phyloP scores from a whole-genome alignment of 2,113 vertebrate species.

The Podarcis raffonei region DNA sequence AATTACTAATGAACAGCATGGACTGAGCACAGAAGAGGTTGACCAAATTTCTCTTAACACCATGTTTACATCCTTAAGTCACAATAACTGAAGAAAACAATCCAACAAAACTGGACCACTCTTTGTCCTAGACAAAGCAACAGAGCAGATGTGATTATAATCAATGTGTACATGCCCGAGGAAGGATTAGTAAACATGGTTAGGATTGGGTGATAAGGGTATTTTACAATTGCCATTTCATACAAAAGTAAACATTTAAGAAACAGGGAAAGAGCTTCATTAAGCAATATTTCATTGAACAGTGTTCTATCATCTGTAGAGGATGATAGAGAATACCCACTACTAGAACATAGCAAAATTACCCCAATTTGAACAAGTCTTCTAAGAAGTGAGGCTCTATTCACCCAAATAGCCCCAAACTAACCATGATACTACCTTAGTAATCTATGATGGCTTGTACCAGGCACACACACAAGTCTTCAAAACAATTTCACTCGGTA shows the following conservation, averaged over 20 bases:
- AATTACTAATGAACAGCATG: neutral
- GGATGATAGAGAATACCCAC: neutral
- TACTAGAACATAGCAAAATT: neutral
- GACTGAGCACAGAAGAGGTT: neutral
- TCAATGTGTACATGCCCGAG: neutral
- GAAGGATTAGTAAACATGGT: neutral
- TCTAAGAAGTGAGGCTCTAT: neutral
- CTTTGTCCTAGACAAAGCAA: neutral
- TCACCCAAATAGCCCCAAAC: neutral
- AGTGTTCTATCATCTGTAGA: neutral
- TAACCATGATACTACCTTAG: neutral
- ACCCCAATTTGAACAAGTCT: neutral
- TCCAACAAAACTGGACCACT: neutral
- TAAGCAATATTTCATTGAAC: neutral
- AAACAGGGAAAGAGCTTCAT: neutral
- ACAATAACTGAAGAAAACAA: neutral
- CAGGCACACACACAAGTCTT: neutral
- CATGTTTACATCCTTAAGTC: neutral
- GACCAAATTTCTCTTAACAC: neutral
- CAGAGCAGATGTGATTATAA: neutral
- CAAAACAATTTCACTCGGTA: neutral
- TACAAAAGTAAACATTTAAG: neutral
- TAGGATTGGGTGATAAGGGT: neutral
- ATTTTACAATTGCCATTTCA: neutral
- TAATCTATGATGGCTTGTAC: neutral